Evolutionary conservation across 2,888 invertebrate species (phyloP).

Genomic region (Gari tellinella): DNA sequence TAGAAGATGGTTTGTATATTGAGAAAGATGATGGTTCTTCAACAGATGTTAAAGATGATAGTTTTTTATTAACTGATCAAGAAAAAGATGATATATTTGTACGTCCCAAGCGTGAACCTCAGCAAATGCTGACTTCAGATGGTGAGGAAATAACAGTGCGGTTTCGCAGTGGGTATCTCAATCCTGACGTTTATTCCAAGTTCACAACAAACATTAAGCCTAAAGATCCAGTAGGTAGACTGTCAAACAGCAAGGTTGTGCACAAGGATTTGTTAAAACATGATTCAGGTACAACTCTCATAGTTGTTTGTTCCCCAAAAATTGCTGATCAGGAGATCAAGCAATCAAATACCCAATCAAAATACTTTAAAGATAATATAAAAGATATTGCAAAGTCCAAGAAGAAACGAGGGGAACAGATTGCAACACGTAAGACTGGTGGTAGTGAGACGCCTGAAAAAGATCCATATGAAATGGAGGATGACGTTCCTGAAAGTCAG

Average conservation of each 20-base stretch:
- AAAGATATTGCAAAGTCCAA: slow-evolving; percentile 53
- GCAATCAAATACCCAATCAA: slow-evolving; percentile 65
- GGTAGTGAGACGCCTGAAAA: slow-evolving; percentile 35
- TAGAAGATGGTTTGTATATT: slow-evolving; percentile 51
- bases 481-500: slow-evolving; percentile 17
- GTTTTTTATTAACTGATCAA: slow-evolving; percentile 14
- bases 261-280: slow-evolving; percentile 72
- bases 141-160: slow-evolving; percentile 61
- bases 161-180: slow-evolving; percentile 66
- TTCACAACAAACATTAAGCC: slow-evolving; percentile 62
- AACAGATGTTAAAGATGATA: slow-evolving; percentile 24
- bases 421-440: slow-evolving; percentile 18
- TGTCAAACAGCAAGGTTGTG: slow-evolving; percentile 71
- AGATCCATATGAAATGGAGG: slow-evolving; percentile 51
- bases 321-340: slow-evolving; percentile 64
- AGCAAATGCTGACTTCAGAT: slow-evolving; percentile 23
- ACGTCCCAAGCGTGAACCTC: slow-evolving; percentile 31
- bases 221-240: slow-evolving; percentile 66
- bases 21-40: slow-evolving; percentile 59
- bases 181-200: slow-evolving; percentile 68
- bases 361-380: slow-evolving; percentile 65
- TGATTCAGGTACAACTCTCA: slow-evolving; percentile 74
- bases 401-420: slow-evolving; percentile 40
- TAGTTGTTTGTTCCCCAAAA: slow-evolving; percentile 78
- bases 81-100: slow-evolving; percentile 46